Evolutionary conservation across 2,113 vertebrate genomes (phyloP), one percentile per base, ranked within the genome.

Genomic region (Epinephelus cyanopodus): DNA sequence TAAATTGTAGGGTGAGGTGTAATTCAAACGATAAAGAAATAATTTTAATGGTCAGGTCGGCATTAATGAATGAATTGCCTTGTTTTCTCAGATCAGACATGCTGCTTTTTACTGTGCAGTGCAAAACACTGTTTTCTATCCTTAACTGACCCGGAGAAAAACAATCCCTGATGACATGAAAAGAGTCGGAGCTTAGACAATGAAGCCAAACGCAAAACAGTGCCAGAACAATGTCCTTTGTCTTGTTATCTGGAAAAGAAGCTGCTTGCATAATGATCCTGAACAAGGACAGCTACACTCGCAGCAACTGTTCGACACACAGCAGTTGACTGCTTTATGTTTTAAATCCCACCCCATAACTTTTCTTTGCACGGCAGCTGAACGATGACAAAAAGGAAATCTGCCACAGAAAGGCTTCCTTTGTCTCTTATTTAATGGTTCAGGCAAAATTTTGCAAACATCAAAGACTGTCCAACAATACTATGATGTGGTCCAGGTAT

Each of bases 171-270:
- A 52, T 76, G 57, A 82, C 72, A 60, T 48, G 14, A 75, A 82
- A 75, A 58, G 62, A 77, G 66, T 27, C 50, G 42, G n/a, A 50
- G 65, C 75, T 81, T 42, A 82, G 74, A 85, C 74, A 85, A 85
- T 82, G 77, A 74, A 79, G 77, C 83, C 67, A 47, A 3, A 15
- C 74, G 79, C 63, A 85, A 67, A 75, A 82, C 72, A 39, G 53
- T 45, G 63, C 58, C 80, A 81, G 81, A 83, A 89, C 89, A 91
- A 90, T 84, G 83, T 63, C 56, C 74, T 81, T 87, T 91, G 75
- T 90, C 48, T 86, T 42, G 19, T 33, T 70, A 68, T 79, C 10
- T 74, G 61, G 54, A 70, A 87, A 85, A 74, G 58, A 77, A 56
- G 73, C 77, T 27, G 66, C 72, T 42, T 86, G 48, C 74, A 79